Conservation (phyloP, 2,888 invertebrate species). For the Altica lythri region DNA sequence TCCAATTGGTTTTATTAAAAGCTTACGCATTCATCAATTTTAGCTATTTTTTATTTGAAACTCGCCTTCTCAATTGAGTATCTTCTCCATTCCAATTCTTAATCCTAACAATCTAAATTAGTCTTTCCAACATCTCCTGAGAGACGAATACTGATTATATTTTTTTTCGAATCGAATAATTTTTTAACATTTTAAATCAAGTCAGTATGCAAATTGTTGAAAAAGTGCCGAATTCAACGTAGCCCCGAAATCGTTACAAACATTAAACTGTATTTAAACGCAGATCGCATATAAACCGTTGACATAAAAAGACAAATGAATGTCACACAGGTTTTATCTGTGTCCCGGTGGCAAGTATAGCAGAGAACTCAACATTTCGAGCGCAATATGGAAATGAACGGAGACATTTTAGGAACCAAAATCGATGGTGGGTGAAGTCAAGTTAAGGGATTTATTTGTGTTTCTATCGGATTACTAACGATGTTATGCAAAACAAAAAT, state of each 20-base stretch:
- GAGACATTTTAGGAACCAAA: conserved; percentile 30
- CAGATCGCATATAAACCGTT: conserved; percentile 21
- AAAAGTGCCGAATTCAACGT: conserved; percentile 7
- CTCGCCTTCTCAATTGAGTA: too few species aligned
- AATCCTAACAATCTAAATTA: conserved; percentile 15
- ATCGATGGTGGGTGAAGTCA: conserved; percentile 34
- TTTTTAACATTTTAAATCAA: conserved; percentile 9
- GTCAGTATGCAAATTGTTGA: conserved; percentile 18
- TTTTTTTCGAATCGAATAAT: conserved; percentile 12
- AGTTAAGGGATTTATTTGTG: conserved; percentile 43
- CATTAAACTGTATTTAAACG: conserved; percentile 31
- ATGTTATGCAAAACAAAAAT: conserved; percentile 45
- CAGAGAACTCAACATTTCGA: conserved; percentile 17
- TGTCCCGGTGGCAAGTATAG: conserved; percentile 21
- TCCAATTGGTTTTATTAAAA: too few species aligned
- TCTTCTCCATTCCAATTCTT: background rate
- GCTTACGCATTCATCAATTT: too few species aligned
- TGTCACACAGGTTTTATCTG: conserved; percentile 24
- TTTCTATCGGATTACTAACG: conserved; percentile 46
- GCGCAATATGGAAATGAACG: conserved; percentile 33
- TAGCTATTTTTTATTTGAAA: too few species aligned
- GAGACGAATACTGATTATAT: conserved; percentile 8
- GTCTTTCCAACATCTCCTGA: conserved; percentile 3
- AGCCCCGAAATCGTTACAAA: conserved; percentile 21
- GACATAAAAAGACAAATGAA: conserved; percentile 28